Base-by-base conservation (phyloP, 2,113 vertebrate species). In the Neogobius melanostomus region DNA sequence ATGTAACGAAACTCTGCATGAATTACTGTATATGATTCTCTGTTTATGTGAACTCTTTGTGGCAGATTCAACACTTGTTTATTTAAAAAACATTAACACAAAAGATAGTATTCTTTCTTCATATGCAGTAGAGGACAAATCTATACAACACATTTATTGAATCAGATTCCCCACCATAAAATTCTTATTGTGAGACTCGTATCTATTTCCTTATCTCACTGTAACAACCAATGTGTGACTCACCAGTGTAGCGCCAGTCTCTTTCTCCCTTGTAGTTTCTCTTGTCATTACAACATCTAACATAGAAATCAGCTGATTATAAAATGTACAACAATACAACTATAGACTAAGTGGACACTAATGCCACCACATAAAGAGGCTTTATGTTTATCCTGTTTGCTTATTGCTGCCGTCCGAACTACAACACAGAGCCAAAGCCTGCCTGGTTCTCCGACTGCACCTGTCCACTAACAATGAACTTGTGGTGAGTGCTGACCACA, bases 391-490 rank as follows among this genome's bases (percentile, higher is more conserved):
- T 1, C 7, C 10, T 54, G 10, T 56, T 56, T 56, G 53, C 17
- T 21, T 28, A 56, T 21, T 28, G 53, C 53, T 7, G 7, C 53
- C 17, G 6, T 6, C 17, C 17, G 12, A 50, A 14, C 49, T 11
- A 49, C 17, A 8, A 52, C 51, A 17, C 7, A 6, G 11, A 53
- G 53, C 53, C 53, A 56, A 56, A 56, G 16, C 17, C 17, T 56
- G 53, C 11, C 11, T 21, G 1, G 53, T 56, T 56, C 11, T 28
- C 17, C 11, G 17, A 36, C 53, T 56, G 53, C 53, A 56, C 53
- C 53, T 56, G 53, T 56, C 53, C 53, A 56, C 17, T 28, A 56
- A 56, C 53, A 56, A 56, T 56, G 53, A 56, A 10, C 53, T 28
- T 28, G 53, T 56, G 53, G 17, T 42, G 12, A 9, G 28, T 59